Conservation (phyloP, 2,888 invertebrate species). For the Lacanobia wlatinum region DNA sequence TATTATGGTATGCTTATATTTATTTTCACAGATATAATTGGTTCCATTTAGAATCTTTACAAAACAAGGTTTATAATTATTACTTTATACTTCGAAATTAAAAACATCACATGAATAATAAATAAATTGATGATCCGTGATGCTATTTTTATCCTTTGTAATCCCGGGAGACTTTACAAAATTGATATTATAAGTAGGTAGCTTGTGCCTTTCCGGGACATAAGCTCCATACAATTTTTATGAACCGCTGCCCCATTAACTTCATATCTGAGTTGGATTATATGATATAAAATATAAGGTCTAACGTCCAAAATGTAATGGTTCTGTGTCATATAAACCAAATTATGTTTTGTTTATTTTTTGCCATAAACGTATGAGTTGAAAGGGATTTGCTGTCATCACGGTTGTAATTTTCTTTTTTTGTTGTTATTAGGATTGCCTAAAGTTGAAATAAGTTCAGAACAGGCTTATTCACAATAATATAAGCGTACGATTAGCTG, state of each 20-base stretch:
- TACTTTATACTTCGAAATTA: constrained; percentile 13
- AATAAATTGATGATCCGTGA: constrained; percentile 42
- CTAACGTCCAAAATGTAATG: constrained; percentile 4
- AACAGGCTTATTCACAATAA: too few species aligned
- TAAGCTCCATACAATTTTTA: constrained; percentile 53
- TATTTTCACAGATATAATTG: not conserved
- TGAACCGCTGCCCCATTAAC: constrained; percentile 50
- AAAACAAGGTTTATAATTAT: not conserved
- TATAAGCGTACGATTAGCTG: too few species aligned
- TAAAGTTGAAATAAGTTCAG: not conserved
- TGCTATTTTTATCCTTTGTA: constrained; percentile 31
- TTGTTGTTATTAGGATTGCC: too few species aligned
- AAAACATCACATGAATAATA: constrained; percentile 31
- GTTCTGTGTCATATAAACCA: not conserved
- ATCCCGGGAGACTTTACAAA: constrained; percentile 21
- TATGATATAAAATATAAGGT: constrained; percentile 23
- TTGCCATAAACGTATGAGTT: not conserved
- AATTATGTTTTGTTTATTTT: constrained; percentile 1
- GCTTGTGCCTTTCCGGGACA: constrained; percentile 40
- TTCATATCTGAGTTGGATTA: constrained; percentile 51
- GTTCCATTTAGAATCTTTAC: not conserved
- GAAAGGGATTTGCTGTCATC: not conserved
- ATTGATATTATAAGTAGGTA: constrained; percentile 47
- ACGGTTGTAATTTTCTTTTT: not conserved
- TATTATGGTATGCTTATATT: too few species aligned